Base-by-base conservation (phyloP, 2,797 vertebrate genomes). In the Lycodopsis pacificus region DNA sequence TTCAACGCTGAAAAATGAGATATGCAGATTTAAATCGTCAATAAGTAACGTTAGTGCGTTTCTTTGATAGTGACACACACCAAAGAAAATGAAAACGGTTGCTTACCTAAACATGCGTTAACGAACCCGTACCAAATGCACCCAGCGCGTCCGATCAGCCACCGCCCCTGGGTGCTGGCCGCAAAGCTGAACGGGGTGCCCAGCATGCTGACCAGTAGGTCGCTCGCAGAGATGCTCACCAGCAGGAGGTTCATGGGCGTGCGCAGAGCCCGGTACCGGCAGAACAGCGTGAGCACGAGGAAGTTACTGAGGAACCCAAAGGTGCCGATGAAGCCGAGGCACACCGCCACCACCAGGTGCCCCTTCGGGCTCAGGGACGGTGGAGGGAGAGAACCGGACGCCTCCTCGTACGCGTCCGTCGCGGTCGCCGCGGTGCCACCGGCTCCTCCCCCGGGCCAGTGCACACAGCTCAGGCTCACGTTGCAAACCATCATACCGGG, bases 111-210 rank as follows among this genome's bases (percentile, higher is more conserved):
- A 77, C 85, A 95, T 2, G 95, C 81, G 89, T 96, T 96, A 42
- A 94, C 65, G 81, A 97, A 97, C 11, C 95, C 95, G 66, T 96
- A 96, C 96, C 96, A 96, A 11, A 96, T 88, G 82, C 96, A 96
- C 4, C 96, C 95, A 0, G 78, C 68, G 19, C 91, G 85, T 22
- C 96, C 96, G 75, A 96, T 94, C 77, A 97, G 94, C 96, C 96
- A 96, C 3, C 89, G 94, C 56, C 96, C 95, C 81, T 94, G 95
- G 15, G 92, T 93, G 89, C 95, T 96, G 76, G 96, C 95, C 3
- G 95, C 95, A 81, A 97, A 97, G 93, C 96, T 96, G 94, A 97
- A 96, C 53, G 95, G 96, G 46, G 96, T 96, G 3, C 95, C 96
- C 70, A 96, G 71, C 75, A 94, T 76, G 85, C 95, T 92, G 79